These are phyloP conservation scores for Atractosteus spatula DNA, from an alignment of 2,113 vertebrate genomes.

Conservation along the genomic window DNA sequence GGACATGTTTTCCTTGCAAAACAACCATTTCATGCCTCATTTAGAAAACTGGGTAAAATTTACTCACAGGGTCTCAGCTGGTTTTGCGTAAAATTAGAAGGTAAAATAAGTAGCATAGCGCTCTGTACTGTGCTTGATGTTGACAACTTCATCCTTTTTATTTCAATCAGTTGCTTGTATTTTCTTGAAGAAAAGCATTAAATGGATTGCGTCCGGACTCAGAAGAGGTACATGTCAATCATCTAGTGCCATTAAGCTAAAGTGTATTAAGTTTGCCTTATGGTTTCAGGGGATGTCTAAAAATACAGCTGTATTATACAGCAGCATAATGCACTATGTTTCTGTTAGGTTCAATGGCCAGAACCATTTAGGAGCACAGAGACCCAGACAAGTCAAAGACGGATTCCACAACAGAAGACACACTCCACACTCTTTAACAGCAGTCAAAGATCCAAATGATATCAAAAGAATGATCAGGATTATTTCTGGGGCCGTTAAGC, in stretches of 20 bases:
- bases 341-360: no score
- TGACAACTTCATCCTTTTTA: slow-evolving; percentile 50
- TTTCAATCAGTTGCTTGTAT: slow-evolving; percentile 49
- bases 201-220: no score
- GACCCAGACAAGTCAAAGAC: no score
- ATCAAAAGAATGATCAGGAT: no score
- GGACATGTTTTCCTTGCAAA: no score
- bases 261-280: not conserved
- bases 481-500: no score
- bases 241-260: not conserved
- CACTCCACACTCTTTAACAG: no score
- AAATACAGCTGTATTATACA: not conserved
- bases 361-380: no score
- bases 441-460: no score
- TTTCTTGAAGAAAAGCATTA: slow-evolving; percentile 24
- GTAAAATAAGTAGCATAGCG: slow-evolving; percentile 36
- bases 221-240: no score
- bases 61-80: slow-evolving; percentile 2
- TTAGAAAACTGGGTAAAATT: not conserved
- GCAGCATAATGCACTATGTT: no score
- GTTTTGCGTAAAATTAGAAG: not conserved
- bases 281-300: not conserved
- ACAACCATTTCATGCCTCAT: not conserved
- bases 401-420: no score
- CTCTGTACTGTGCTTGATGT: slow-evolving; percentile 46